Evolutionary conservation across 2,888 invertebrate species (phyloP), one percentile per base, ranked within the genome.

Genomic region (Spialia ferax): DNA sequence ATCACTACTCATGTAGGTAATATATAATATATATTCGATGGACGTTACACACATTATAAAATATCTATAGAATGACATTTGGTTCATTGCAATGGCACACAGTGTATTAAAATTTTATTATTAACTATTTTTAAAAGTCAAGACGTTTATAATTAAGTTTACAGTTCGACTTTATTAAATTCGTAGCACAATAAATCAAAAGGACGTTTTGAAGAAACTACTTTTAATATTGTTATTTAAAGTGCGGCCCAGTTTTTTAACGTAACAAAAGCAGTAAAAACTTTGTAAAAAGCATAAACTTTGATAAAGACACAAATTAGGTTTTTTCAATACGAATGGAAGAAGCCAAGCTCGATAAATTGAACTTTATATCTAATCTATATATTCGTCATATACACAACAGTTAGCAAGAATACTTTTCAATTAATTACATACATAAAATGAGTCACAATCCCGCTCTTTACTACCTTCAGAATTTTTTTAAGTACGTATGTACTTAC

Each of bases 11-110:
- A 7, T 54, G n/a, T n/a, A n/a, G n/a, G n/a, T n/a, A n/a, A n/a
- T n/a, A n/a, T n/a, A n/a, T 54, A 15, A 26, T 55, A 29, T 15
- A 29, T 55, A 15, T 55, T 26, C 23, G 54, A 29, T 48, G 45
- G 60, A 60, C 42, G 59, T 35, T 15, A 60, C 15, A 45, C 3
- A 26, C 23, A n/a, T 4, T 45, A 45, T 20, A 20, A 54, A 23
- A 18, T 59, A 59, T 50, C 59, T 59, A 52, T 48, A 65, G 65
- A 59, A 65, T 59, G 65, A 57, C 32, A 75, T 73, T 73, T 79
- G 89, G 87, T 88, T 88, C 85, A 77, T 80, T 76, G 80, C 77
- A 81, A 90, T 90, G 88, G 89, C 90, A 90, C 90, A 79, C 74
- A 68, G 26, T 54, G 74, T 72, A 71, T 74, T 74, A 71, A 71